Base-by-base conservation (phyloP, 2,888 invertebrate genomes). In the Phyllotreta striolata region DNA sequence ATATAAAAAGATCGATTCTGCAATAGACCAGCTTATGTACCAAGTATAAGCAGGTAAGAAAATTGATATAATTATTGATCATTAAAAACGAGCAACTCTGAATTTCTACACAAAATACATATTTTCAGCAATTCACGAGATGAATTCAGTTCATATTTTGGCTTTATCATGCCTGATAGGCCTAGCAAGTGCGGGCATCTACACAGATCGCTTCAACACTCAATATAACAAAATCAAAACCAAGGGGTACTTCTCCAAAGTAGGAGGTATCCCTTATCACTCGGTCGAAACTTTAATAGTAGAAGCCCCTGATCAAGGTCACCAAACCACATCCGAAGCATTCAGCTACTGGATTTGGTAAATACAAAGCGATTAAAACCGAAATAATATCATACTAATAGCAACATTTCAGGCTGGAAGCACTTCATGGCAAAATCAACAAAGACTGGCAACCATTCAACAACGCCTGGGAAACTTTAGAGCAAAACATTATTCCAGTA, bases 301-400 rank as follows among this genome's bases (percentile, higher is more conserved):
- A 9, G 71, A 71, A 67, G 71, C 68, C 47, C 71, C 71, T 41
- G 71, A 71, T 55, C 63, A 71, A 37, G 71, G 71, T 8, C 73
- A 73, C 56, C 68, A 72, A 66, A 73, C 73, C 56, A 73, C 73
- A 2, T 72, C 71, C 6, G 73, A 73, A 63, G 70, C 72, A 9
- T 68, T 62, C 69, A 72, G 72, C 52, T 72, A 70, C 64, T 71
- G 68, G 54, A 52, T 72, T 38, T 72, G 71, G 71, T 37, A 34
- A 55, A 41, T 5, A 6, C 1, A 40, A 40, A 40, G 24, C 24
- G 10, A 24, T 24, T 24, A 24, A 24, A 24, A 24, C 24, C 4
- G 24, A 24, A 24, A 24, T 24, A 24, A 24, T 4, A 40, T 10
- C 10, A 40, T 3, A 40, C 10, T n/a, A 51, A 51, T 9, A 10